A percentile compares a stretch with the other conserved stretches of the same genome.
phyloP scores from a whole-genome alignment of 2,888 invertebrate species.

The Troides aeacus region DNA sequence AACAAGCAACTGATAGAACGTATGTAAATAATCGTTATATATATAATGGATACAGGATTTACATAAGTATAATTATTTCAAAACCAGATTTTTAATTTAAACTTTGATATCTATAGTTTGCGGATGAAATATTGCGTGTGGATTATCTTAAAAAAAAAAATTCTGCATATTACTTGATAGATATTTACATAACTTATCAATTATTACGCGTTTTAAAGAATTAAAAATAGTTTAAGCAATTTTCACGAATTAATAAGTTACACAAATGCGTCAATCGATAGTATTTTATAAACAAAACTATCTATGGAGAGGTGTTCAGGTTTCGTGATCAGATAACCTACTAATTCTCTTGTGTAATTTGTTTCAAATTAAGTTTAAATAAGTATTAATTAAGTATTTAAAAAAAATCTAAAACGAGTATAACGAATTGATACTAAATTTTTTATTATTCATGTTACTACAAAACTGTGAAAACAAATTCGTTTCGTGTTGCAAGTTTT shows the following conservation, averaged over 20 bases:
- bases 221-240: background rate
- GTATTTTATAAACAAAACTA: no score
- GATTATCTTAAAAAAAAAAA: background rate
- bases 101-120: background rate
- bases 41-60: background rate
- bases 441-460: no score
- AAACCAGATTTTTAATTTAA: conserved; percentile 5
- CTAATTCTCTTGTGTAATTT: no score
- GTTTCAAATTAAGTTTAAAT: no score
- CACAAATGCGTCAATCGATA: no score
- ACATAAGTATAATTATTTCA: background rate
- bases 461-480: no score
- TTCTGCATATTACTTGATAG: background rate
- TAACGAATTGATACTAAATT: no score
- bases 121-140: background rate
- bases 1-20: background rate
- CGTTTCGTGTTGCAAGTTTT: no score
- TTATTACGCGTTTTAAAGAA: background rate
- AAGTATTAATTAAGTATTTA: no score
- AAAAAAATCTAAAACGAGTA: no score
- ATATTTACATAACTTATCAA: background rate
- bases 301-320: no score
- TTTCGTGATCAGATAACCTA: no score
- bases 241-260: background rate
- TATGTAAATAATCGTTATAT: background rate